phyloP scores from a whole-genome alignment of 2,888 invertebrate genomes.

The Eustalomyia histrio region DNA sequence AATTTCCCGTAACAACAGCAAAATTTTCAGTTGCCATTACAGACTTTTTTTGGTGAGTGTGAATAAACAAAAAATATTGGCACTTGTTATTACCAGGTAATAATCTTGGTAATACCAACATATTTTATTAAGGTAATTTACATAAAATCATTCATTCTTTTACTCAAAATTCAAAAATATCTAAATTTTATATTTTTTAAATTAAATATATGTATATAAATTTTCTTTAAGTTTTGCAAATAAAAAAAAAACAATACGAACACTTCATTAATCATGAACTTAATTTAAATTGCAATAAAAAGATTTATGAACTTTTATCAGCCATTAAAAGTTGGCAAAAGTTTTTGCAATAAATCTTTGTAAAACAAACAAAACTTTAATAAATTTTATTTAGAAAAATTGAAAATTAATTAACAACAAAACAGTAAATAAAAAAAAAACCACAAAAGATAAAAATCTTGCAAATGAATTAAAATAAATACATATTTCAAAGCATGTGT shows the following conservation, averaged over 20 bases:
- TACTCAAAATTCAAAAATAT: too few relatives aligned
- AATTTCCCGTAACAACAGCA: too few relatives aligned
- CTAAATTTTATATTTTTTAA: too few relatives aligned
- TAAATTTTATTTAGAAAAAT: slow-evolving; percentile 53
- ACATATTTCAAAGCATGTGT: slow-evolving; percentile 9
- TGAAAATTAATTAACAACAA: slow-evolving; percentile 55
- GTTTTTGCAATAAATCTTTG: slow-evolving; percentile 61
- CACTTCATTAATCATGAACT: slow-evolving; percentile 51
- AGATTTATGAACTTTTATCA: slow-evolving; percentile 61
- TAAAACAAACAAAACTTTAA: slow-evolving; percentile 41
- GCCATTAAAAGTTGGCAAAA: slow-evolving; percentile 53
- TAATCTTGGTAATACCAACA: too few relatives aligned
- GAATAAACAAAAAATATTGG: too few relatives aligned
- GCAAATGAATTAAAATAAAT: slow-evolving; percentile 24
- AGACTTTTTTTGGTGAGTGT: too few relatives aligned
- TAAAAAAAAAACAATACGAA: background rate
- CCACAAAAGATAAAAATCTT: slow-evolving; percentile 54
- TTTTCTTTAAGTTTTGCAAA: too few relatives aligned
- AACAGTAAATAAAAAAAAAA: slow-evolving; percentile 17
- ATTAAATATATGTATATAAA: too few relatives aligned
- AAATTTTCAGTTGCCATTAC: too few relatives aligned
- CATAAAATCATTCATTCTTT: too few relatives aligned
- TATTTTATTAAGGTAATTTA: too few relatives aligned
- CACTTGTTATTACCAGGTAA: too few relatives aligned
- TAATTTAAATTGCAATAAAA: slow-evolving; percentile 52